Conservation (phyloP, 37 sponge, comb jelly and placozoan genomes). For the Hormiphora californensis region DNA sequence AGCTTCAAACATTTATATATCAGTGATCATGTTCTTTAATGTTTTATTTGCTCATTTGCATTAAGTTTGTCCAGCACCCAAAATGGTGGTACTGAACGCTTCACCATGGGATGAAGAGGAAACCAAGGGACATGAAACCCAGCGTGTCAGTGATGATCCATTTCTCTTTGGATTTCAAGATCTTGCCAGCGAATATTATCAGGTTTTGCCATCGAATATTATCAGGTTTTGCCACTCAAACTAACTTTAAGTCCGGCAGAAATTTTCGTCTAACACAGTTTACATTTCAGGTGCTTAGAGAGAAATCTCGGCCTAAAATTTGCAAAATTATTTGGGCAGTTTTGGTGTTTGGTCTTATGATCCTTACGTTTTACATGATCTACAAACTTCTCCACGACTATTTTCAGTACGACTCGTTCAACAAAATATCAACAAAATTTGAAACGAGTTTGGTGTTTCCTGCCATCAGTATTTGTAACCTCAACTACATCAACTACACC, state of each 20-base stretch:
- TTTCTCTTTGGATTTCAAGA: slow-evolving; percentile 50
- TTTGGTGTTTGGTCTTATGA: background rate
- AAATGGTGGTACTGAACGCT: too few species aligned
- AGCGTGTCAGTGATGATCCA: too few species aligned
- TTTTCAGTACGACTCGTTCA: slow-evolving; percentile 41
- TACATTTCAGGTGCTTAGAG: background rate
- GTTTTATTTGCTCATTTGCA: too few species aligned
- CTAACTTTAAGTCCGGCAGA: too few species aligned
- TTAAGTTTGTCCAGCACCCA: too few species aligned
- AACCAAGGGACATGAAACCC: too few species aligned
- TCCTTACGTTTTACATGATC: slow-evolving; percentile 37
- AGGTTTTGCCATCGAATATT: slow-evolving; percentile 48
- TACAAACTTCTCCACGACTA: slow-evolving; percentile 3
- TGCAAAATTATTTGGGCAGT: background rate
- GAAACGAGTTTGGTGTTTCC: background rate
- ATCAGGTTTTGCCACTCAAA: slow-evolving; percentile 45
- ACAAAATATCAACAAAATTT: background rate
- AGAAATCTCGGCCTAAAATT: background rate
- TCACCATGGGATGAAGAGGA: too few species aligned
- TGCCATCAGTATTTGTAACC: slow-evolving; percentile 1
- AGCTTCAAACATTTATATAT: too few species aligned
- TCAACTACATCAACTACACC: slow-evolving; percentile 8
- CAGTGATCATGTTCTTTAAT: too few species aligned
- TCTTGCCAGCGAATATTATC: slow-evolving; percentile 47
- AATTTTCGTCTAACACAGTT: too few species aligned